Conservation (phyloP, 2,797 vertebrate species). For the Gallirallus australis region DNA sequence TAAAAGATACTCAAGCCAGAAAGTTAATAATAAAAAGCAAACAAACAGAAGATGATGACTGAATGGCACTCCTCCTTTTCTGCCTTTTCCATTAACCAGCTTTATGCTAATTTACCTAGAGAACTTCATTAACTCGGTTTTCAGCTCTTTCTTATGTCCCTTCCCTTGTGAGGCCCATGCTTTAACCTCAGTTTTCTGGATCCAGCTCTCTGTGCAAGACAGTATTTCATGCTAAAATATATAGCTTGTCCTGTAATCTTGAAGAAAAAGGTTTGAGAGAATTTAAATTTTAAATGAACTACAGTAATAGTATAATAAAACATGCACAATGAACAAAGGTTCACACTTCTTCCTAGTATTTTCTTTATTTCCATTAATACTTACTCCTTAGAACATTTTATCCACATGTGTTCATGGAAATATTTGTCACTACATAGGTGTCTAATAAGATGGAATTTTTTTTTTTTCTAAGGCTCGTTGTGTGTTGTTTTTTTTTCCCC, state of each 20-base stretch:
- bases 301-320: not conserved
- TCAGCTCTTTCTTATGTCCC: not conserved
- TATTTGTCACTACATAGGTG: not conserved
- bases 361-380: not conserved
- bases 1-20: not conserved
- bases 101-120: not conserved
- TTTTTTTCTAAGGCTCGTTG: not conserved
- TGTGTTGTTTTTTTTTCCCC: not conserved
- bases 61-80: not conserved
- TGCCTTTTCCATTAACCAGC: not conserved
- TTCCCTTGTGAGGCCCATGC: not conserved
- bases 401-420: not conserved
- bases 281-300: not conserved
- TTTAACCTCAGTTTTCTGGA: not conserved
- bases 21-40: not conserved
- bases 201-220: not conserved
- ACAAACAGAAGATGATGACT: not conserved
- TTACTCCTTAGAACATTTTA: not conserved
- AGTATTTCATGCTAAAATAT: not conserved
- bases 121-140: not conserved
- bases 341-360: not conserved
- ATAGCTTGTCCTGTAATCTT: not conserved
- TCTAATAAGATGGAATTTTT: not conserved
- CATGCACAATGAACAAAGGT: not conserved
- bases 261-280: not conserved